phyloP scores from a whole-genome alignment of 2,797 vertebrate species.

The Ispidina picta region DNA sequence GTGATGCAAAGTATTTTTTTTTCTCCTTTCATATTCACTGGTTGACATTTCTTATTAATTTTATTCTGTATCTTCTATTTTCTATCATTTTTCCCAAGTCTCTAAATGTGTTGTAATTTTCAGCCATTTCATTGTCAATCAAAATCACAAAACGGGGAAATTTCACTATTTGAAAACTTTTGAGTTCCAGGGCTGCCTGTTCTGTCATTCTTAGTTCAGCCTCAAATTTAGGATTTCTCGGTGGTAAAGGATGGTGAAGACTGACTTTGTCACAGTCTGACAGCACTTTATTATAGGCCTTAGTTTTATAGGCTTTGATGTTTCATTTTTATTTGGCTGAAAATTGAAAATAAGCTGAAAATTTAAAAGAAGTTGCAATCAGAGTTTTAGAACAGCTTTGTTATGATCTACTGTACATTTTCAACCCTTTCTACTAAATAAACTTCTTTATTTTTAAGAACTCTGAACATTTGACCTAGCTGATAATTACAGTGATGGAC shows the following conservation, averaged over 20 bases:
- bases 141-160: constrained; percentile 41
- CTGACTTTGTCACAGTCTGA: constrained; percentile 58
- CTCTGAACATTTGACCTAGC: not conserved
- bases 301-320: constrained; percentile 26
- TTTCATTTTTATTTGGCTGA: constrained; percentile 40
- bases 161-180: not conserved
- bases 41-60: not conserved
- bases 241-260: constrained; percentile 39
- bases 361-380: constrained; percentile 3
- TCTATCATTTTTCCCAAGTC: constrained; percentile 21
- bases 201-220: constrained; percentile 46
- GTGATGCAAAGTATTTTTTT: not conserved
- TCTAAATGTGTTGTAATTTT: constrained; percentile 28
- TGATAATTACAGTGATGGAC: not conserved
- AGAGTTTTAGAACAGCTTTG: not conserved
- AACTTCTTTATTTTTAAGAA: not conserved
- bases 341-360: constrained; percentile 39
- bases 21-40: not conserved
- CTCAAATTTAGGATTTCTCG: constrained; percentile 55
- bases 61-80: not conserved
- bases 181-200: constrained; percentile 1
- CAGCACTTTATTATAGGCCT: constrained; percentile 25
- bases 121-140: constrained; percentile 35
- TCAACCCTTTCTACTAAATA: not conserved
- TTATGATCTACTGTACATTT: not conserved